Base-by-base conservation (phyloP, 2,113 vertebrate genomes). In the Dryoscopus gambensis region DNA sequence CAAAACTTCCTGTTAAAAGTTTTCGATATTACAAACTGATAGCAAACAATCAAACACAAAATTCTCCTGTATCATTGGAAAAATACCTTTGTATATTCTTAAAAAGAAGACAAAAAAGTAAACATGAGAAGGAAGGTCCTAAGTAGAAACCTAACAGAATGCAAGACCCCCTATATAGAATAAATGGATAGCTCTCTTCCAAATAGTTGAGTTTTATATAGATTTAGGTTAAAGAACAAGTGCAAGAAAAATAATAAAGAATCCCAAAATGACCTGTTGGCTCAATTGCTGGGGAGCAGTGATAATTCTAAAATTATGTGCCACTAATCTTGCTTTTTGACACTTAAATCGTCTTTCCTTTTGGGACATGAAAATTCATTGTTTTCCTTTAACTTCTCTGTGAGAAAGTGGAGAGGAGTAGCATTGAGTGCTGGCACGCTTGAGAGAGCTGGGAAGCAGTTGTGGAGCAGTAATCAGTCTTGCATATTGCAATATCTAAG, bases 401-500 rank as follows among this genome's bases (percentile, higher is more conserved):
- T 73, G 35, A 46, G 37, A 65, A 76, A 60, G 37, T 17, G 50
- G 37, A 84, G 67, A 69, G 46, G 81, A 88, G n/a, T 64, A 71
- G 15, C 0, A 0, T 10, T 50, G 47, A 76, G 50, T 14, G 11
- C 24, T 62, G 18, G 33, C 50, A 50, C 0, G 8, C 85, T 74
- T 79, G 84, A 78, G 67, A 62, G 82, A 4, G 14, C 42, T 20
- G 6, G 3, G 20, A 68, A 94, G 76, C 59, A 46, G 39, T 84
- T 62, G 50, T 56, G 53, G 63, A 67, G 31, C 37, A 79, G n/a
- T 59, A 91, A 79, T 87, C 71, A 65, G 40, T 90, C 79, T 93
- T 95, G 85, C 82, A 86, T 87, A 84, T 88, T 91, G 84, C 79
- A 91, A 40, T 69, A 44, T 55, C 19, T 90, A 83, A 95, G 94